A percentile compares a stretch with the other conserved stretches of the same genome.
phyloP scores from a whole-genome alignment of 1,140 invertebrate species.

The Micrasema minimum region DNA sequence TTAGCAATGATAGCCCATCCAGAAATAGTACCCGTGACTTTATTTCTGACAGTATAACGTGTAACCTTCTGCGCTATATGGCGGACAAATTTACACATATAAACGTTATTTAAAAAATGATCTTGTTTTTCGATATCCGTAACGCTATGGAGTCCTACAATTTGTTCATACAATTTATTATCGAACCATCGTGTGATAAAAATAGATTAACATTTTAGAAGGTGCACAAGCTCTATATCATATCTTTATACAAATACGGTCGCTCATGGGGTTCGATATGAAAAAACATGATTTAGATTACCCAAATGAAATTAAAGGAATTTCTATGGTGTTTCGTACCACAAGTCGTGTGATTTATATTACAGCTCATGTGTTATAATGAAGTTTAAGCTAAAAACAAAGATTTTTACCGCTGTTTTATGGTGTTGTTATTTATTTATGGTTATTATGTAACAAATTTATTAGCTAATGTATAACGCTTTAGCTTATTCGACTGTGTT shows the following conservation, averaged over 20 bases:
- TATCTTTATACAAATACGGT: background rate
- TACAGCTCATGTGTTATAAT: slow-evolving; percentile 52
- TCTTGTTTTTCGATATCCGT: background rate
- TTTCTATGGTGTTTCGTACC: slow-evolving; percentile 37
- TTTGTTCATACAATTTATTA: slow-evolving; percentile 26
- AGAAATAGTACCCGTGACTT: no score
- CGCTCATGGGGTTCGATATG: background rate
- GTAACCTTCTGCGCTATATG: no score
- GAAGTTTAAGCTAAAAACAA: slow-evolving; percentile 42
- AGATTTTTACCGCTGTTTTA: slow-evolving; percentile 20
- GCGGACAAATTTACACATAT: no score
- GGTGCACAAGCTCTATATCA: slow-evolving; percentile 10
- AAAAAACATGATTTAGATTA: slow-evolving; percentile 41
- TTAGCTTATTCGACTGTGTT: slow-evolving; percentile 7
- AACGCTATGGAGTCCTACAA: slow-evolving; percentile 1
- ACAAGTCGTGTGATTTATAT: slow-evolving; percentile 52
- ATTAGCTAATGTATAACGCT: slow-evolving; percentile 43
- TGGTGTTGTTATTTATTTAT: slow-evolving; percentile 18
- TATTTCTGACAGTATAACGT: no score
- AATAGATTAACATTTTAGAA: slow-evolving; percentile 27
- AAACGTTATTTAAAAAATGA: no score
- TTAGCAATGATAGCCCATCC: no score
- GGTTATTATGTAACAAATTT: slow-evolving; percentile 29
- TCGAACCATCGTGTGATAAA: slow-evolving; percentile 29
- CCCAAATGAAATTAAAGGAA: slow-evolving; percentile 43